Base-by-base conservation (phyloP, 1,140 invertebrate species). In the Euglossa dilemma region DNA sequence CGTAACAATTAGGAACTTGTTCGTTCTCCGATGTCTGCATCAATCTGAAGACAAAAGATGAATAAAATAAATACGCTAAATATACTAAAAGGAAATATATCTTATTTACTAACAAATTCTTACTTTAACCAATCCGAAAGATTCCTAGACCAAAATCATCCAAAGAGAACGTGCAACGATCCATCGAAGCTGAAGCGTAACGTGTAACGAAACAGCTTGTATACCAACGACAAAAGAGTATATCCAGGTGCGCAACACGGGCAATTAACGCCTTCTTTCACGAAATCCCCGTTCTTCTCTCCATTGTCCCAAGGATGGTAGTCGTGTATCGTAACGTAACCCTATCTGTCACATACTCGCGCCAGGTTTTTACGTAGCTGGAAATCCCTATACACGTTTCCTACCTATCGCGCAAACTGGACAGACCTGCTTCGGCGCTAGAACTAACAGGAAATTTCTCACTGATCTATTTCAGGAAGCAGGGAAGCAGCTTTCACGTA, bases 401-500 rank as follows among this genome's bases (percentile, higher is more conserved):
- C 52, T 67, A 76, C 45, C 61, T 76, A 57, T 73, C 63, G 57
- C 18, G 28, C 54, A 82, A 74, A 82, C 80, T 82, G 80, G 80
- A 61, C 75, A 83, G 67, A 83, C 75, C 81, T 71, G 67, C 66
- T 82, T 20, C 52, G 52, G 47, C 25, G 73, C 43, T 63, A 63
- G 66, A 83, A 43, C 81, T 83, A 77, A 83, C 81, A 77, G 81
- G 81, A 83, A 83, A 83, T 83, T 77, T 83, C 74, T 83, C 66
- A 61, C 64, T 71, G 81, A 83, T 83, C 81, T 90, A 90, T 95
- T 94, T 45, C 94, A 98, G 98, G 97, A 86, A 98, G 97, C 54
- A 95, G 97, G 87, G 98, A 99, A 94, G 98, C 98, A 1, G 98
- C 98, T 20, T 98, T 98, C 93, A 97, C 98, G 1, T 98, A 99